Evolutionary conservation across 2,888 invertebrate genomes (phyloP), one percentile per base, ranked within the genome.

Genomic region (Octodonta nipae): DNA sequence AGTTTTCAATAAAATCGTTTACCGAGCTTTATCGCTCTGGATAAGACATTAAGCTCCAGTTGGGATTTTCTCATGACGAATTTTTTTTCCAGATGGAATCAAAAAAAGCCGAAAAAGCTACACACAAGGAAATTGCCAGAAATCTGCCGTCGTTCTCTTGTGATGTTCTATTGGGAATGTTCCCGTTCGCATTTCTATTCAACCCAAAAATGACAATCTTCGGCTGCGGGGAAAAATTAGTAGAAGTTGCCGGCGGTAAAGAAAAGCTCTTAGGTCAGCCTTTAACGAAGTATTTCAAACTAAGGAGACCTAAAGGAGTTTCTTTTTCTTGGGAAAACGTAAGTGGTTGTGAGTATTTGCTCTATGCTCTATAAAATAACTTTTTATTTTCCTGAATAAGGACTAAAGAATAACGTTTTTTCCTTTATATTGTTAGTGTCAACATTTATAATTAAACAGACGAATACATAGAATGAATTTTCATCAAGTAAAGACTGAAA

Each of bases 121-220:
- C 52, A 1, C 48, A 52, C 34, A 40, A 56, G 24, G 50, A 54
- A 36, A 39, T 41, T 11, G 54, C 52, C 5, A 49, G 53, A 15
- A 50, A 53, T 27, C 59, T 81, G 29, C 64, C 75, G 1, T 58
- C 77, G 0, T 75, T 85, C n/a, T 74, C 80, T 1, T 73, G 78
- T 30, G 70, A 71, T 13, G 63, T 85, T 20, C 69, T 86, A 13
- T 65, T 88, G 11, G 75, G 81, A 51, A 65, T 92, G 30, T 92
- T 92, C 57, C 91, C 91, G 0, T 92, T 91, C 55, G 85, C 82
- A 7, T 70, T 91, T 7, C 67, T 88, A 32, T 73, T 91, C 38
- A 78, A 84, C 53, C 70, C 72, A 25, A 67, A 74, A 10, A 77
- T 92, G 77, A 68, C 66, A 38, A 78, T 91, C 28, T 61, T 78